Percentiles rank a stretch among this genome's conserved stretches.
These are phyloP conservation scores for Cecidostiba fungosa DNA, from an alignment of 2,888 invertebrate species.

Conservation along the genomic window DNA sequence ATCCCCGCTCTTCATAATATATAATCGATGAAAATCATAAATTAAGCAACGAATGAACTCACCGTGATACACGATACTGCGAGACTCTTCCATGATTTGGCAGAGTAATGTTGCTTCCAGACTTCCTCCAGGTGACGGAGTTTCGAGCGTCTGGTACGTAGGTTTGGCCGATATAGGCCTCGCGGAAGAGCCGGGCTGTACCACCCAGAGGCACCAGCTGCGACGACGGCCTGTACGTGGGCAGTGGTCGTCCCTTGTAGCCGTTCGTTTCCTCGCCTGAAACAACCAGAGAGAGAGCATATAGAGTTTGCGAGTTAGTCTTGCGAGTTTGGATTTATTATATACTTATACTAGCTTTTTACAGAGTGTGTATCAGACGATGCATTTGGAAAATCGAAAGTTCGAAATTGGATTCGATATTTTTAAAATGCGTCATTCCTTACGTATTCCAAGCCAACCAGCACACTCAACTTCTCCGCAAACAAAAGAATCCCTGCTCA, in stretches of 20 bases:
- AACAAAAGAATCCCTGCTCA: neutral
- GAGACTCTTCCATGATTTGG: slow-evolving; percentile 75
- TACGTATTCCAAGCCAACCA: too few species aligned
- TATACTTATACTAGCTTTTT: too few species aligned
- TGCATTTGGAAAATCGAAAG: too few species aligned
- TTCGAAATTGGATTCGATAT: too few species aligned
- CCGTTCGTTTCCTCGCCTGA: slow-evolving; percentile 83
- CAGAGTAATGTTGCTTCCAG: slow-evolving; percentile 82
- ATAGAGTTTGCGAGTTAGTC: neutral
- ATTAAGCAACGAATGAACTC: neutral
- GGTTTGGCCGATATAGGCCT: slow-evolving; percentile 89
- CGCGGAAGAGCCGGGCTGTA: slow-evolving; percentile 87
- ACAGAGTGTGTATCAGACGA: too few species aligned
- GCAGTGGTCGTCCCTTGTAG: slow-evolving; percentile 80
- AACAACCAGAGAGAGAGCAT: slow-evolving; percentile 70
- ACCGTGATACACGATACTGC: slow-evolving; percentile 68
- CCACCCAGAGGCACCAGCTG: slow-evolving; percentile 85
- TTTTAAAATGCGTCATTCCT: neutral
- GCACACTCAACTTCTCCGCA: neutral
- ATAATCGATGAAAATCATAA: too few species aligned
- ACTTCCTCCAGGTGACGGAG: slow-evolving; percentile 87
- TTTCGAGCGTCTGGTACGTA: slow-evolving; percentile 88
- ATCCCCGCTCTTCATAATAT: too few species aligned
- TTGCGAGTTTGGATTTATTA: neutral
- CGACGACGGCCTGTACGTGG: slow-evolving; percentile 86